phyloP scores from a whole-genome alignment of 2,888 invertebrate species.

The Parnassius apollo region DNA sequence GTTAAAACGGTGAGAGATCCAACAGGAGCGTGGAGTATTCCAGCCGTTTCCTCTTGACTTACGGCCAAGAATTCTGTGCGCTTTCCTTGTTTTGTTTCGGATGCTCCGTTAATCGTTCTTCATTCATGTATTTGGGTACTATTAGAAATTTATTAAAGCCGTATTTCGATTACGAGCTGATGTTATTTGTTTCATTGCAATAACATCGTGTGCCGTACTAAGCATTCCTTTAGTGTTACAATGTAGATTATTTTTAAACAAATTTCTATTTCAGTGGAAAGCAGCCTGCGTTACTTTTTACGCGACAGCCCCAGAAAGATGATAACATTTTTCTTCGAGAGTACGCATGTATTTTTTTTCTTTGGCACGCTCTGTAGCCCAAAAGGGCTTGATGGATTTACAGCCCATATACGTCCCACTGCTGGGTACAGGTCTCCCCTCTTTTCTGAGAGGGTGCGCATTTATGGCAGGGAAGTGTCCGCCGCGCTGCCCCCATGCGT shows the following conservation, averaged over 20 bases:
- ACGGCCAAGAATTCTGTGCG: constrained; percentile 49
- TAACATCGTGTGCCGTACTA: neutral
- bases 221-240: constrained; percentile 16
- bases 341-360: too few relatives aligned
- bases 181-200: constrained; percentile 17
- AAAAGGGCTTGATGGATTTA: too few relatives aligned
- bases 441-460: too few relatives aligned
- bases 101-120: neutral
- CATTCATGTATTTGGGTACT: constrained; percentile 21
- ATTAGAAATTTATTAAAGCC: constrained; percentile 10
- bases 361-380: too few relatives aligned
- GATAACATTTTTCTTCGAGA: too few relatives aligned
- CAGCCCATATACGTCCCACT: too few relatives aligned
- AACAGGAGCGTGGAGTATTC: constrained; percentile 33
- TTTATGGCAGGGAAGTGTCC: too few relatives aligned
- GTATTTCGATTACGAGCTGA: constrained; percentile 11
- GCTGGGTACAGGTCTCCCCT: too few relatives aligned
- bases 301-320: too few relatives aligned
- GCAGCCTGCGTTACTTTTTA: neutral
- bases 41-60: constrained; percentile 48
- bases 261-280: neutral
- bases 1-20: constrained; percentile 29
- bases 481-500: too few relatives aligned
- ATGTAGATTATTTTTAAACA: constrained; percentile 4
- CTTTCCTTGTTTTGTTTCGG: constrained; percentile 38